Evolutionary conservation across 1,140 invertebrate genomes (phyloP), one percentile per base, ranked within the genome.

Genomic region (Drosophila arizonae): DNA sequence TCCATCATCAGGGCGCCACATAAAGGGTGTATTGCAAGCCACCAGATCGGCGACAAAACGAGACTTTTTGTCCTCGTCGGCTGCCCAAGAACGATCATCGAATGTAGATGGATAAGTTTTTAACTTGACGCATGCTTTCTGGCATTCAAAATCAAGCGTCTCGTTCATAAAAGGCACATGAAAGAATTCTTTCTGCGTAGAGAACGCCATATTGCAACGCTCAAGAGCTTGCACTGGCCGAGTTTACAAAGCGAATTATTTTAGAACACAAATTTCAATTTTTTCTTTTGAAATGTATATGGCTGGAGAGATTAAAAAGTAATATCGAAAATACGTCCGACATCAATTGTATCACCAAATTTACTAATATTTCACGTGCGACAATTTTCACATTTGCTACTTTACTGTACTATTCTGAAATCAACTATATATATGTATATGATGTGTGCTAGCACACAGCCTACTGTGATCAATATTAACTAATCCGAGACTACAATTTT

Each of bases 141-240:
- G 6, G 62, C 90, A 91, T 4, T 76, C 76, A 30, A 70, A 77
- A 0, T 90, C 78, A 10, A 50, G 13, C 0, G 51, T 41, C 48
- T 88, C 78, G 56, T 88, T 90, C 62, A 48, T 75, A 54, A 91
- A 91, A 5, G 90, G 90, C 11, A 90, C 79, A 66, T 89, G 79
- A 39, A 89, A 91, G 50, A 91, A 91, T 52, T 76, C 79, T 54
- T 81, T 90, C 52, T 91, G 90, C 13, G 90, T 91, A 24, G 90
- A 89, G 70, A 72, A 91, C 9, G 90, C 90, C 90, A 91, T 91
- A 46, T 15, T 45, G 26, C 17, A 17, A 21, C 9, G 33, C 6
- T 10, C 21, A 36, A 26, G 21, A 26, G 15, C 30, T 46, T 56
- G 24, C 51, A 43, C 28, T 64, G 48, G n/a, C 45, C 9, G 9